These are phyloP conservation scores for Zootoca vivipara DNA, from an alignment of 2,113 vertebrate genomes.

Conservation along the genomic window DNA sequence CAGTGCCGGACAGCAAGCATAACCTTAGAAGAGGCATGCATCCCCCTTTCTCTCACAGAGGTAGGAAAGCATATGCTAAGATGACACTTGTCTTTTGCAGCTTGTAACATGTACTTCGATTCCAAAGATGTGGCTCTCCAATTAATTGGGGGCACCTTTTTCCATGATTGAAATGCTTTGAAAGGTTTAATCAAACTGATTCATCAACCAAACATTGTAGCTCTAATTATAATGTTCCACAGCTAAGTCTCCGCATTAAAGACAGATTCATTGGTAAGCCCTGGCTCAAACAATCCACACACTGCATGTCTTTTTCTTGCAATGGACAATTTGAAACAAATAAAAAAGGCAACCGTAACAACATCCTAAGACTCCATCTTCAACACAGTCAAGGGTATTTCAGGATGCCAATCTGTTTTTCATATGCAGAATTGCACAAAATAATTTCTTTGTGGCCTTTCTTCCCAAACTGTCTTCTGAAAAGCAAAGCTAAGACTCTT, in stretches of 20 bases:
- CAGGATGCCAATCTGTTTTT: neutral
- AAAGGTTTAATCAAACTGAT: neutral
- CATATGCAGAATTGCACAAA: slow-evolving; percentile 4
- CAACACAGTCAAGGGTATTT: slow-evolving; percentile 5
- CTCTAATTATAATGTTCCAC: no score
- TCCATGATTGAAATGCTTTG: neutral
- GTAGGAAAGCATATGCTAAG: neutral
- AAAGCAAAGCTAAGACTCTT: accelerated
- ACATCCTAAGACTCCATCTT: neutral
- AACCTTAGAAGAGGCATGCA: neutral
- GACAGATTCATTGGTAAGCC: neutral
- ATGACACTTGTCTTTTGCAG: neutral
- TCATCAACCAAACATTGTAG: neutral
- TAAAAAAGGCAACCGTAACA: neutral
- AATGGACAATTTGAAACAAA: neutral
- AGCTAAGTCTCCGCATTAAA: neutral
- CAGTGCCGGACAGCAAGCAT: neutral
- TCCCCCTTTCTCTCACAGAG: neutral
- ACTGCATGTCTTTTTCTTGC: neutral
- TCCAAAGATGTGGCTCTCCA: neutral
- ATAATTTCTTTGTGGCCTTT: slow-evolving; percentile 5
- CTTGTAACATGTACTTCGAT: neutral
- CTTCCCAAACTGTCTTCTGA: neutral
- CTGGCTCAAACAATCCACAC: neutral
- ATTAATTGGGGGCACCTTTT: neutral